phyloP scores from a whole-genome alignment of 2,888 invertebrate species.

The Electrophaes corylata region DNA sequence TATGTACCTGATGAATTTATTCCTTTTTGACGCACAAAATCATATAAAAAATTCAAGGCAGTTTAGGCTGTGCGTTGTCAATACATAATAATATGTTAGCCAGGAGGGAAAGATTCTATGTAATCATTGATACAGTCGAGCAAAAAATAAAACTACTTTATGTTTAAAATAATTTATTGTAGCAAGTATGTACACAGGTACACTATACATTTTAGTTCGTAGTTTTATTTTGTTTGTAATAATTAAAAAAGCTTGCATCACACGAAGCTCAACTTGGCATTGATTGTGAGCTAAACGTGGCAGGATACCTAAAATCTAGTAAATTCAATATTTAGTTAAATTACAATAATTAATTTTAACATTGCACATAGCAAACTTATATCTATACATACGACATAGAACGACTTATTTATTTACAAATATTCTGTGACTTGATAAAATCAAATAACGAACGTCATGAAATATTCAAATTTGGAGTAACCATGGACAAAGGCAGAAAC shows the following conservation, averaged over 20 bases:
- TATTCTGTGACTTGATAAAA: slow-evolving; percentile 2
- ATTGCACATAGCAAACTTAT: slow-evolving; percentile 39
- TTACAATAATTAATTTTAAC: slow-evolving; percentile 22
- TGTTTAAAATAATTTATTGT: slow-evolving; percentile 57
- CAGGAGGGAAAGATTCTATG: too few species aligned
- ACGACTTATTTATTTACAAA: slow-evolving; percentile 33
- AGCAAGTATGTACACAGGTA: slow-evolving; percentile 19
- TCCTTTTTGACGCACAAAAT: too few species aligned
- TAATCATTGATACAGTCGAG: too few species aligned
- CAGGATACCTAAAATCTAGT: slow-evolving; percentile 12
- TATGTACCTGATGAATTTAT: too few species aligned
- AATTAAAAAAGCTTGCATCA: not conserved
- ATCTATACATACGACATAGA: slow-evolving; percentile 25
- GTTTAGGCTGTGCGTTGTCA: too few species aligned
- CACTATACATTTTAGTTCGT: slow-evolving; percentile 20
- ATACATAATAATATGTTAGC: too few species aligned
- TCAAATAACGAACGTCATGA: too few species aligned
- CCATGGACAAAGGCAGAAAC: too few species aligned
- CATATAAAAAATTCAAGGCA: too few species aligned
- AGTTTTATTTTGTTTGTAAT: slow-evolving; percentile 6
- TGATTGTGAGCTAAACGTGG: not conserved
- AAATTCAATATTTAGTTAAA: slow-evolving; percentile 18
- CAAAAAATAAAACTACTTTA: slow-evolving; percentile 3
- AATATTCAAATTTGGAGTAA: too few species aligned
- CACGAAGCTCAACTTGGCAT: slow-evolving; percentile 1